Base-by-base conservation (phyloP, 2,888 invertebrate genomes). In the Chloroclystis v-ata region DNA sequence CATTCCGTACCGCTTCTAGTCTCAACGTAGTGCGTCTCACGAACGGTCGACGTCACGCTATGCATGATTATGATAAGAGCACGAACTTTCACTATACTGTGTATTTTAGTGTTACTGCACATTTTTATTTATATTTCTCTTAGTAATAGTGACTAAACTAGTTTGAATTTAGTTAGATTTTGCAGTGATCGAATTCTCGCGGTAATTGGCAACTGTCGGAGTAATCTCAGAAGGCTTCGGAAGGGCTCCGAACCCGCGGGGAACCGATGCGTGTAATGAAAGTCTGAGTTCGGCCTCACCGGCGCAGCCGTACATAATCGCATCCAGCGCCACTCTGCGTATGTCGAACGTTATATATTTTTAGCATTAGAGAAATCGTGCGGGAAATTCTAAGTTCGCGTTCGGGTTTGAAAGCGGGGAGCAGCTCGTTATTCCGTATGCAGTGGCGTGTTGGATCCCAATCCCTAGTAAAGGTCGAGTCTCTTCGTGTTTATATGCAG, bases 11-110 rank as follows among this genome's bases (percentile, higher is more conserved):
- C 67, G 82, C 82, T 82, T 83, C 61, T 79, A 79, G 77, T 67
- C 42, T 39, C 47, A 29, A 67, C 47, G 32, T 71, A 75, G 67
- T 74, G 76, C 77, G 72, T 72, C 71, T 82, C 82, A 80, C 75
- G 78, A 82, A 81, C 75, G 78, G 71, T 75, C 78, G 69, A 75
- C 78, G 73, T 74, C 85, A 86, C 84, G 86, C 86, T 75, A 82
- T 86, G 86, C 86, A 87, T 87, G 86, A 73, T 79, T 82, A 82
- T 72, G 70, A 65, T 87, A 84, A 84, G 82, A 80, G 86, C 86
- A 87, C 86, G 78, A 75, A 57, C 60, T 72, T 58, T 70, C 67
- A 73, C 59, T 72, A 67, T 74, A 73, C 66, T 68, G 60, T 75
- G 71, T 76, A 78, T 74, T 56, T 78, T 74, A 76, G 65, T 77